Conservation (phyloP, 2,113 vertebrate genomes). For the Condylura cristata region DNA sequence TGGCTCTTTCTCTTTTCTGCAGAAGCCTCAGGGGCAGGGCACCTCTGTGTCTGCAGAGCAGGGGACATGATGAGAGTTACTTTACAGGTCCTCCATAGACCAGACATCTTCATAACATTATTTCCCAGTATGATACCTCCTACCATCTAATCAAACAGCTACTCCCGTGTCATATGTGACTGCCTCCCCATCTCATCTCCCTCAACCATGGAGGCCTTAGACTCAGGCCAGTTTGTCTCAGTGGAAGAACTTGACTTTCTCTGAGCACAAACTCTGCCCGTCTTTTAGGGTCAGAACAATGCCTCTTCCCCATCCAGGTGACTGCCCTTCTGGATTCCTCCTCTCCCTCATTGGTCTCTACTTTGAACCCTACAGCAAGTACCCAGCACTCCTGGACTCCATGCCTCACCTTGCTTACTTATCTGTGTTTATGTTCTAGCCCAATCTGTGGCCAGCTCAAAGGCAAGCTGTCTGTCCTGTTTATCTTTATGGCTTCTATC, state of each 20-base stretch:
- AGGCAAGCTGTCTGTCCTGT: not conserved
- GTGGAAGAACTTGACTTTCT: not conserved
- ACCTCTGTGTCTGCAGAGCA: not conserved
- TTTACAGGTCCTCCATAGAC: not conserved
- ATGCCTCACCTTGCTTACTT: not conserved
- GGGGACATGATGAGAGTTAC: not conserved
- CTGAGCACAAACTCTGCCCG: not conserved
- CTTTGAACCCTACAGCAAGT: not conserved
- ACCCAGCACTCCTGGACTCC: not conserved
- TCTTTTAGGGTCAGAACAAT: not conserved
- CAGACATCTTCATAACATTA: not conserved
- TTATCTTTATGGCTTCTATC: not conserved
- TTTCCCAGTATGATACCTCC: not conserved
- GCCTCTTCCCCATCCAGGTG: not conserved
- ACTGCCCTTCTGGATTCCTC: not conserved
- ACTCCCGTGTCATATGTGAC: not conserved
- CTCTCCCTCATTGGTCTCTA: not conserved
- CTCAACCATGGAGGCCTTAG: not conserved
- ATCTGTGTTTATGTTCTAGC: not conserved
- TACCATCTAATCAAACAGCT: not conserved
- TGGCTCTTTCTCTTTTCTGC: not conserved
- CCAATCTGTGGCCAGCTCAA: not conserved
- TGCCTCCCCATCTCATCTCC: not conserved
- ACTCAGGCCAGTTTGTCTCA: not conserved
- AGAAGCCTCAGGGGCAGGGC: not conserved